Evolutionary conservation across 2,113 vertebrate genomes (phyloP), one percentile per base, ranked within the genome.

Genomic region (Colinus virginianus): DNA sequence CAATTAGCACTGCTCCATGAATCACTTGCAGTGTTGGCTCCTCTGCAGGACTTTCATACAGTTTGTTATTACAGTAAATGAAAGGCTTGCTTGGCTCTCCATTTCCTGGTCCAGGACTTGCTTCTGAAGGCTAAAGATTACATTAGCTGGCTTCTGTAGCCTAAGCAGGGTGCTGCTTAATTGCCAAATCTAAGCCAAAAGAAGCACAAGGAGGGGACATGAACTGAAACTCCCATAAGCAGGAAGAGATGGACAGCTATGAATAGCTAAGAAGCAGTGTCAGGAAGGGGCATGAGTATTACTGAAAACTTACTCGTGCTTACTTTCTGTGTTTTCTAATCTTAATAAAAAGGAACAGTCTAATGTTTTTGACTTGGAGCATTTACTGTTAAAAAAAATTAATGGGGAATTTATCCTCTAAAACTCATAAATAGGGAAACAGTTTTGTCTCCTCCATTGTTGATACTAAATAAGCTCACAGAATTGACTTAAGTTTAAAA

Each of bases 1-100:
- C 84, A 90, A 89, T 96, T 93, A 96, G 48, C 28, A 25, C 28
- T 83, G 69, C 69, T 68, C 55, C 72, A 86, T 86, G 84, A 92
- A 96, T 93, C 88, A 80, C 71, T 85, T 0, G 0, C 45, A 80
- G 42, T 4, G 6, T 30, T 88, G 72, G 11, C 16, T 90, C 9
- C 49, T 88, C 17, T 1, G 43, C 51, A 77, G 61, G 64, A 70
- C 40, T 69, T 78, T 12, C 80, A 87, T 84, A 23, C 1, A 45
- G 43, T 49, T 84, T 86, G 76, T 78, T 92, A 87, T 80, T 56
- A 38, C 51, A 90, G 36, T 56, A 92, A 85, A 79, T 78, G 53
- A 72, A 90, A 93, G 9, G 1, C 84, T 90, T 87, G 32, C 62
- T 63, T 69, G 72, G 26, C 25, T 14, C 9, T 75, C 9, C 46